A percentile compares a stretch with the other conserved stretches of the same genome.
These are phyloP conservation scores for Acrocephalus scirpaceus DNA, from an alignment of 2,797 vertebrate species.

Conservation along the genomic window DNA sequence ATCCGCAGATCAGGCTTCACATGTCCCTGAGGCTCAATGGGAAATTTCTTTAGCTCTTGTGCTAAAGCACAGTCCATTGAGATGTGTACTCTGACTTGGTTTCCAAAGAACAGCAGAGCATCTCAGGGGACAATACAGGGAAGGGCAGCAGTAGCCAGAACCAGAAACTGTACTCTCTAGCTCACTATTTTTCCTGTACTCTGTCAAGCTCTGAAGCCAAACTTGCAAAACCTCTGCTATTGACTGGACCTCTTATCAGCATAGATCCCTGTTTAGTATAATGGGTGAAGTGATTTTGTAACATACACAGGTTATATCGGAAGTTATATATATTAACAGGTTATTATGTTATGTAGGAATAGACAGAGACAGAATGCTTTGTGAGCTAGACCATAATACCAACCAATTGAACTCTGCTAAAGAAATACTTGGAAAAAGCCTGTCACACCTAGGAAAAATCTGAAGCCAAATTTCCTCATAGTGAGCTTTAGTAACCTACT, in stretches of 20 bases:
- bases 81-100: background rate
- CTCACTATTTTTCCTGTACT: background rate
- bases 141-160: background rate
- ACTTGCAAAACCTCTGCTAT: background rate
- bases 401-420: background rate
- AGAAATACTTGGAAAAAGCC: background rate
- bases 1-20: background rate
- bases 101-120: background rate
- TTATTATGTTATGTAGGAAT: background rate
- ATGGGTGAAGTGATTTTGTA: background rate
- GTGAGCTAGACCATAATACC: background rate
- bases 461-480: constrained; percentile 1
- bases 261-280: background rate
- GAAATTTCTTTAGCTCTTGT: background rate
- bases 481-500: constrained; percentile 18
- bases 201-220: background rate
- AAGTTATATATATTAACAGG: too few relatives aligned
- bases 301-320: background rate
- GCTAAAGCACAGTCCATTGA: background rate
- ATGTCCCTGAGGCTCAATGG: background rate
- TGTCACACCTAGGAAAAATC: background rate
- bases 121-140: background rate
- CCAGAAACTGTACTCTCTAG: background rate
- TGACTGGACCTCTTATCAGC: background rate
- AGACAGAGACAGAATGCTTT: background rate